Evolutionary conservation across 2,888 invertebrate genomes (phyloP), one percentile per base, ranked within the genome.

Genomic region (Pachycephus smyrnensis): DNA sequence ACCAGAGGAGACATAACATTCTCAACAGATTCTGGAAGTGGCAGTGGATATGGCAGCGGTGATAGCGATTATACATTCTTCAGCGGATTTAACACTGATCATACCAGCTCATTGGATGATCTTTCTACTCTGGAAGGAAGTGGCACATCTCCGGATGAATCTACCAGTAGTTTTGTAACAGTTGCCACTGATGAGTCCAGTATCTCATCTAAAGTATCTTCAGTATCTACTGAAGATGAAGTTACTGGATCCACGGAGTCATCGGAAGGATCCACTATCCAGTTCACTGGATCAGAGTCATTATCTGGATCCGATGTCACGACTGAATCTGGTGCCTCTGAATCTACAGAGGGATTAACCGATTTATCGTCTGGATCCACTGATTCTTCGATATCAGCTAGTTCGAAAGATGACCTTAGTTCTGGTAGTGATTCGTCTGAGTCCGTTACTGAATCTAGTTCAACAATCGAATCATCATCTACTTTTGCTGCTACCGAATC

Each of bases 1-100:
- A 87, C 85, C 69, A 84, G 89, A 71, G 90, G 91, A 15, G 91
- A 91, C 75, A 87, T 89, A 74, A 80, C 87, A 30, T 32, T 80
- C 30, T 83, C 86, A 0, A 84, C 86, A 1, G 88, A 88, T 12
- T 79, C 79, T 3, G 89, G 87, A 73, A 90, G 87, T 76, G 89
- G 87, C 12, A 84, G 84, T 37, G 84, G 86, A 31, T 87, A 85
- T 69, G 85, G 84, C 37, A 76, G 77, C 30, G 84, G 83, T 55
- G 85, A 82, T 69, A 83, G 81, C 4, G 80, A 84, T 1, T 86
- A 84, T 33, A 84, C 84, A 12, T 78, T 84, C 30, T 80, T 87
- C 68, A 81, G 80, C 68, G 79, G 83, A 3, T 71, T 81, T 32
- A 81, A 82, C 37, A 80, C 84, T 12, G 82, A 78, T 12, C 31